phyloP scores from a whole-genome alignment of 2,888 invertebrate species.

The Pristionchus fissidentatus region DNA sequence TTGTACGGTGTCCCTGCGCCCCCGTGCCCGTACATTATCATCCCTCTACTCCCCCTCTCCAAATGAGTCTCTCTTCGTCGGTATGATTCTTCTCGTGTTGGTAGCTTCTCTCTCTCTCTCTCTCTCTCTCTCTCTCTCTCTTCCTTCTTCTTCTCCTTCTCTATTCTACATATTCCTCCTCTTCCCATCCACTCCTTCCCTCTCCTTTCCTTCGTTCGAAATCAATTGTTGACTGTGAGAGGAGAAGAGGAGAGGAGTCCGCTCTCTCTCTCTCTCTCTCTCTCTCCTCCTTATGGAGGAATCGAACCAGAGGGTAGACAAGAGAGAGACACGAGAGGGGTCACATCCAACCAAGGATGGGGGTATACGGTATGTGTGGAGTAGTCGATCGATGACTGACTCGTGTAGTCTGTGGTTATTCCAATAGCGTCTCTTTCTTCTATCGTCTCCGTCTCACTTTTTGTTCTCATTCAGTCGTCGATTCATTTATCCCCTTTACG shows the following conservation, averaged over 20 bases:
- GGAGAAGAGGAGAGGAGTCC: constrained; percentile 25
- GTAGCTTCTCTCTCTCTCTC: neutral
- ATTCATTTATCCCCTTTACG: too few species aligned
- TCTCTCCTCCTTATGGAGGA: constrained; percentile 19
- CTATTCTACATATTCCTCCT: constrained; percentile 12
- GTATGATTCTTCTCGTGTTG: neutral
- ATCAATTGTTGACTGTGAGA: constrained; percentile 31
- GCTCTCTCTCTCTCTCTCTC: constrained; percentile 11
- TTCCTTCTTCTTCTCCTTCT: neutral
- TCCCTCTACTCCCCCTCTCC: neutral
- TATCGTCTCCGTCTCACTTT: too few species aligned
- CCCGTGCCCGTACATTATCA: too few species aligned
- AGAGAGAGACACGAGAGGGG: neutral
- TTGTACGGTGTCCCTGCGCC: too few species aligned
- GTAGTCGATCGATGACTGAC: too few species aligned
- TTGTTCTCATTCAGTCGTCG: too few species aligned
- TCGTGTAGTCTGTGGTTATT: too few species aligned
- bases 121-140: neutral
- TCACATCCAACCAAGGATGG: constrained; percentile 7
- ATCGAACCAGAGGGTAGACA: neutral
- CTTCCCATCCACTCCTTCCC: constrained; percentile 4
- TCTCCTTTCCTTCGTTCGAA: constrained; percentile 19
- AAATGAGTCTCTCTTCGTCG: neutral
- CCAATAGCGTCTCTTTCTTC: too few species aligned
- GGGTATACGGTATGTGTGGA: too few species aligned